phyloP scores from a whole-genome alignment of 2,888 invertebrate species.

The Miltochrista miniata region DNA sequence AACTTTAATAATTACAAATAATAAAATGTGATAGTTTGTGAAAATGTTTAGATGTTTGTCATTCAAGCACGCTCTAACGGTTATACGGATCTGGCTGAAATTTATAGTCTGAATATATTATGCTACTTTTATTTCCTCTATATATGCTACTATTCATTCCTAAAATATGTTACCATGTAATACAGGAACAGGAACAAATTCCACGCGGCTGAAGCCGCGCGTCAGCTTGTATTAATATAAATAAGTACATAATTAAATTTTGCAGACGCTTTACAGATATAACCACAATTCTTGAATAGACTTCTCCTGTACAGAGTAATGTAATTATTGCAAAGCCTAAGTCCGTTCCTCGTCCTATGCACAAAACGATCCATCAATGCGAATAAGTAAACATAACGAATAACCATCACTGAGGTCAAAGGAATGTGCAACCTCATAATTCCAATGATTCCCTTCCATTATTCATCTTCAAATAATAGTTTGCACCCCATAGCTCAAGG shows the following conservation, averaged over 20 bases:
- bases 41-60: too few species aligned
- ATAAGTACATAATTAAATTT: not conserved
- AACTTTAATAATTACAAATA: too few species aligned
- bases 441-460: slow-evolving; percentile 73
- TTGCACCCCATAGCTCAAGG: slow-evolving; percentile 78
- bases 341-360: slow-evolving; percentile 28
- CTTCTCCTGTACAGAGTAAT: not conserved
- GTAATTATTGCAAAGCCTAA: slow-evolving; percentile 7
- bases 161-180: too few species aligned
- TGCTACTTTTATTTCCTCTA: too few species aligned
- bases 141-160: too few species aligned
- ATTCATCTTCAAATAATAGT: slow-evolving; percentile 80
- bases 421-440: slow-evolving; percentile 79
- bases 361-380: slow-evolving; percentile 37
- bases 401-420: slow-evolving; percentile 55
- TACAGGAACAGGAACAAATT: too few species aligned
- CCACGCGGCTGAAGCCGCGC: too few species aligned
- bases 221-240: not conserved
- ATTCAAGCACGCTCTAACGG: too few species aligned
- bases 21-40: too few species aligned
- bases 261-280: not conserved
- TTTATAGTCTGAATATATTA: too few species aligned
- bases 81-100: too few species aligned
- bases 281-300: not conserved
- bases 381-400: slow-evolving; percentile 45